Percentiles rank a stretch among this genome's conserved stretches.
Evolutionary conservation across 2,888 invertebrate genomes (phyloP).

Genomic region (Tyria jacobaeae): DNA sequence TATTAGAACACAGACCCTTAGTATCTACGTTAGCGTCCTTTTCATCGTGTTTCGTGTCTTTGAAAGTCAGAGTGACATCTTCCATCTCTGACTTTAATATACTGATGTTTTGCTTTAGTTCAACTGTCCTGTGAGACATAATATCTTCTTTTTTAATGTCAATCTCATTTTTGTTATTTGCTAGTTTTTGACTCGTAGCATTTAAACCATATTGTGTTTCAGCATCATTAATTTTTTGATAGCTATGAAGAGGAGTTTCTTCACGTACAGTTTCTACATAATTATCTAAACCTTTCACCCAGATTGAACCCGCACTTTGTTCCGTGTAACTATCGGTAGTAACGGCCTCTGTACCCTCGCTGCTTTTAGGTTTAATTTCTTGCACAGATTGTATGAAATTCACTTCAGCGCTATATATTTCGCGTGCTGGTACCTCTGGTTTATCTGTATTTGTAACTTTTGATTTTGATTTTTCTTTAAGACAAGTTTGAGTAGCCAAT

Average conservation of each 20-base stretch:
- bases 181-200: not conserved
- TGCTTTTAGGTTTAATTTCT: slow-evolving; percentile 13
- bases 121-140: slow-evolving; percentile 25
- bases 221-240: slow-evolving; percentile 63
- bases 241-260: slow-evolving; percentile 57
- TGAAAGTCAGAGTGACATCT: slow-evolving; percentile 30
- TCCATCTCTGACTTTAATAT: slow-evolving; percentile 23
- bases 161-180: not conserved
- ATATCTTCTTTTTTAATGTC: not conserved
- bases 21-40: slow-evolving; percentile 17
- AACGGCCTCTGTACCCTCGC: slow-evolving; percentile 16
- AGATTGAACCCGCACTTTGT: slow-evolving; percentile 21
- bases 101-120: slow-evolving; percentile 26
- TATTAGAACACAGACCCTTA: not conserved
- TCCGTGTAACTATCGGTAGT: slow-evolving; percentile 10
- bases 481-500: slow-evolving; percentile 35
- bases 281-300: slow-evolving; percentile 5
- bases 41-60: slow-evolving; percentile 41
- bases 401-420: not conserved
- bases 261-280: slow-evolving; percentile 35
- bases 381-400: not conserved
- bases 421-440: not conserved
- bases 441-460: not conserved
- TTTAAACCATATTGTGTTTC: slow-evolving; percentile 54
- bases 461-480: not conserved